Evolutionary conservation across 2,113 vertebrate species (phyloP).

Genomic region (Athene cunicularia): DNA sequence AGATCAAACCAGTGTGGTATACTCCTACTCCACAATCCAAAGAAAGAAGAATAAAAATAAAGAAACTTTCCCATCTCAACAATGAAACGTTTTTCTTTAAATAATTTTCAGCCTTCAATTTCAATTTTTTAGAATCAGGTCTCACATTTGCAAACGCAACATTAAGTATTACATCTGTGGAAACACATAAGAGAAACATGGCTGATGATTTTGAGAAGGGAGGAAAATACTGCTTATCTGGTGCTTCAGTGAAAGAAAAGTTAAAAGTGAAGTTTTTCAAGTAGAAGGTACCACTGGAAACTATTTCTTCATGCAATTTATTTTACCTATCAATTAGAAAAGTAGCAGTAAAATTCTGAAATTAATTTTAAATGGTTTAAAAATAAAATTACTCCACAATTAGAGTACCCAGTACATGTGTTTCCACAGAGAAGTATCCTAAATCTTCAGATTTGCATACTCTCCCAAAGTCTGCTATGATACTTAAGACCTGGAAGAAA

Average conservation of each 20-base stretch:
- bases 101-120: background rate
- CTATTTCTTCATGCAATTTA: background rate
- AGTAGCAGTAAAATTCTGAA: background rate
- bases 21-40: background rate
- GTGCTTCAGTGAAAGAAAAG: background rate
- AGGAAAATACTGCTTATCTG: background rate
- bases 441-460: background rate
- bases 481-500: background rate
- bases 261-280: background rate
- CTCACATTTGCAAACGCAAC: background rate
- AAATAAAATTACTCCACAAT: background rate
- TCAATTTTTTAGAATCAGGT: background rate
- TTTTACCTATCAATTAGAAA: background rate
- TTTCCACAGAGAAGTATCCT: background rate
- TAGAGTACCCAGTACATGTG: background rate
- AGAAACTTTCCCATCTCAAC: background rate
- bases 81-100: background rate
- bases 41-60: background rate
- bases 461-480: background rate
- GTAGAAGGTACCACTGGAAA: background rate
- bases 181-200: background rate
- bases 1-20: background rate
- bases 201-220: background rate
- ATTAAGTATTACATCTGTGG: background rate
- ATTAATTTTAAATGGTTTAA: background rate